Evolutionary conservation across 2,113 vertebrate species (phyloP), one percentile per base, ranked within the genome.

Genomic region (Triplophysa siluroides): DNA sequence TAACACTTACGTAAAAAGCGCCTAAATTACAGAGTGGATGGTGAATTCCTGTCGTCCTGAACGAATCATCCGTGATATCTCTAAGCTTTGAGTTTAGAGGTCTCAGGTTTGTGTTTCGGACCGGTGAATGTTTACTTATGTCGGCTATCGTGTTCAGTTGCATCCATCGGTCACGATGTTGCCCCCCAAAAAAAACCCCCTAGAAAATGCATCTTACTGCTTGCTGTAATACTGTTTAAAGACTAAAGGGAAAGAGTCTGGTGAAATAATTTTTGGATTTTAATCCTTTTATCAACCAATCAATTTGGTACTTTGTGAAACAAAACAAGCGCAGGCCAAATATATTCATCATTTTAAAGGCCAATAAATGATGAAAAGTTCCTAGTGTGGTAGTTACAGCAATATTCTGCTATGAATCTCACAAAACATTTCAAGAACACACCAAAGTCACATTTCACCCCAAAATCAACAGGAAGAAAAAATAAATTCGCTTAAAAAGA

Each of bases 1-100:
- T 88, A 92, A 91, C 89, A 89, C 85, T 85, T 83, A 79, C 56
- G 88, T 85, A 89, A 86, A 88, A 92, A 89, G 87, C 84, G 81
- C 81, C 90, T 88, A 88, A 89, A 89, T 87, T 85, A 86, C 85
- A 58, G 83, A 91, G 90, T 85, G 69, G 78, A 86, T 79, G 74
- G 41, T 54, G 21, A 78, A 71, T 82, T 76, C n/a, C 78, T 76
- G 67, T 83, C 58, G 21, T 82, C 81, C 78, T 56, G 88, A 87
- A 50, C 70, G 88, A 86, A 87, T 69, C 58, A 24, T 75, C 76
- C 2, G 54, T 21, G 54, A 58, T 58, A 10, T n/a, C 41, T 70
- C 68, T 47, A 78, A 66, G 72, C 80, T 77, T 85, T 80, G 61
- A 79, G 65, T 74, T 52, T 38, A 43, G 60, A 80, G 73, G 67